Evolutionary conservation across 2,888 invertebrate species (phyloP).

Genomic region (Syrista parreyssii): DNA sequence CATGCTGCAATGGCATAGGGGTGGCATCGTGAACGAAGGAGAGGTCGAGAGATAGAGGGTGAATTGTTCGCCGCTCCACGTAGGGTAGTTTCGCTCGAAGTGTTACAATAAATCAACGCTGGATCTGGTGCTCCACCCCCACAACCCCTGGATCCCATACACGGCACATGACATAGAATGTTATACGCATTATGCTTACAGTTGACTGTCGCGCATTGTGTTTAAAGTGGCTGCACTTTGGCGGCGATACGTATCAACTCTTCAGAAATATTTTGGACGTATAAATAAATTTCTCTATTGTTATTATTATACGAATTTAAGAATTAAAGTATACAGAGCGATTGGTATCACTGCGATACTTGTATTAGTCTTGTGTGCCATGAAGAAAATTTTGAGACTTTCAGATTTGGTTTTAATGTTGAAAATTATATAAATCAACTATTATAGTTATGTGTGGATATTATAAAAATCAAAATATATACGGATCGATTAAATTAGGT

Average conservation of each 20-base stretch:
- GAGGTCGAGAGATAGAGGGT: constrained; percentile 13
- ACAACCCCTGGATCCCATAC: constrained; percentile 28
- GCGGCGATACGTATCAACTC: constrained; percentile 9
- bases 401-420: background rate
- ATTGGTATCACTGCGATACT: background rate
- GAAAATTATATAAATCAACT: background rate
- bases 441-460: background rate
- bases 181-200: constrained; percentile 6
- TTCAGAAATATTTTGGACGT: background rate
- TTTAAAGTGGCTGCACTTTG: constrained; percentile 38
- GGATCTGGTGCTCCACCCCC: constrained; percentile 47
- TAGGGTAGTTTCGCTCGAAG: constrained; percentile 46
- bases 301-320: background rate
- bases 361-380: background rate
- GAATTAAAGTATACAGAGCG: background rate
- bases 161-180: constrained; percentile 31
- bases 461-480: background rate
- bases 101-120: constrained; percentile 57
- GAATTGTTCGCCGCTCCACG: constrained; percentile 15
- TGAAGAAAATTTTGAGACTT: background rate
- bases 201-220: constrained; percentile 38
- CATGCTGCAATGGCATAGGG: background rate
- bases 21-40: background rate
- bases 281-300: background rate
- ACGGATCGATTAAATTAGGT: background rate